Base-by-base conservation (phyloP, 2,797 vertebrate genomes). In the Sylvia borin region DNA sequence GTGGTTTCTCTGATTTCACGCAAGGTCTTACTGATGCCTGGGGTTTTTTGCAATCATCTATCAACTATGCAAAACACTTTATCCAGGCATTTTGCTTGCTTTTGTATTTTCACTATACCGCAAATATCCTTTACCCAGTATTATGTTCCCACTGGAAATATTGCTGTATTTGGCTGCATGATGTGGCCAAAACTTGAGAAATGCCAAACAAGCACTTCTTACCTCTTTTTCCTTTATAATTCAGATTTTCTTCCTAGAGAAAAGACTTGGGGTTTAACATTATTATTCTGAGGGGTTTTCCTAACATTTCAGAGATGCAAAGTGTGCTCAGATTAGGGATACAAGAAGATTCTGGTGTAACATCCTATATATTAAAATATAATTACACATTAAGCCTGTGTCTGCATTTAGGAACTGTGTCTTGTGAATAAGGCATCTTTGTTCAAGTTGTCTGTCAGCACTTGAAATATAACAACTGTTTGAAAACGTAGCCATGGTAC, bases 21-120 rank as follows among this genome's bases (percentile, higher is more conserved):
- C 42, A 78, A 66, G 32, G 16, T 81, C 70, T 93, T 91, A 68
- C n/a, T 75, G 55, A 76, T 4, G 24, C 32, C 34, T 75, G 2
- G 7, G 2, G 5, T n/a, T 67, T 74, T 84, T 87, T 88, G 31
- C 40, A 60, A 24, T 55, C 40, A 57, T 84, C 71, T 84, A 54
- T 82, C 76, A 90, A 34, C 58, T 86, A 61, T 40, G 66, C n/a
- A 77, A 92, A 95, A n/a, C 36, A n/a, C 48, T 93, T 91, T 51
- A 84, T 65, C 47, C 65, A 58, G 53, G 24, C 21, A 1, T 94
- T 90, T 93, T 72, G 7, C 47, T 85, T 94, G 20, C 31, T 68
- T 92, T 90, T 80, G 48, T 66, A 21, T 85, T 94, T 89, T 80
- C 1, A 1, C 32, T 61, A 2, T 42, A 62, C 75, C 15, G 0